Evolutionary conservation across 2,113 vertebrate genomes (phyloP).

Genomic region (Ciconia maguari): DNA sequence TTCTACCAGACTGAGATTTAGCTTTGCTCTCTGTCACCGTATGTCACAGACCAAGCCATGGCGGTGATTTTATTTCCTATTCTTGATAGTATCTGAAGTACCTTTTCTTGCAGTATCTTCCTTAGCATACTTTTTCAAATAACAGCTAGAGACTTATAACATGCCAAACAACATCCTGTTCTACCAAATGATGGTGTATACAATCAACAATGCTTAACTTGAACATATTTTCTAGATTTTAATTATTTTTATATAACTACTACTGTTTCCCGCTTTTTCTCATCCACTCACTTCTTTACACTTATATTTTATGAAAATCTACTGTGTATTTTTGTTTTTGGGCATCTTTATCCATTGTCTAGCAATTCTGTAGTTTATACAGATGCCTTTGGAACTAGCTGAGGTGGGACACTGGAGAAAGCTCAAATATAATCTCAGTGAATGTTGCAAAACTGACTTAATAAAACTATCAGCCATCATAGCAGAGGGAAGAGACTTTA

Average conservation of each 20-base stretch:
- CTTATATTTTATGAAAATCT: neutral
- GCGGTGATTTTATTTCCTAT: neutral
- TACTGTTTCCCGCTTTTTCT: neutral
- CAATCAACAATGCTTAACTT: neutral
- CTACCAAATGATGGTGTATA: neutral
- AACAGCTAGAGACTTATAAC: neutral
- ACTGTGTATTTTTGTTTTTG: neutral
- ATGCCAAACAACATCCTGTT: neutral
- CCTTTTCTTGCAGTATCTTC: neutral
- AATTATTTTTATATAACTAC: neutral
- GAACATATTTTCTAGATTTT: neutral
- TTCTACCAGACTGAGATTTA: neutral
- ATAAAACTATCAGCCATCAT: neutral
- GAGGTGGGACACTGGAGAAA: neutral
- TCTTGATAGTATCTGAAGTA: neutral
- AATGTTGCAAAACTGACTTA: neutral
- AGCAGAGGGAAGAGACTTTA: neutral
- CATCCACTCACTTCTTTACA: neutral
- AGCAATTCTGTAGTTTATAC: neutral
- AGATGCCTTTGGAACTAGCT: neutral
- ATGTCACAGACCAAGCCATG: neutral
- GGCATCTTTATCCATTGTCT: neutral
- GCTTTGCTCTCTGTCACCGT: neutral
- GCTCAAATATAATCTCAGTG: neutral
- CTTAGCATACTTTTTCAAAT: neutral